Evolutionary conservation across 2,113 vertebrate genomes (phyloP).

Genomic region (Trachemys scripta): DNA sequence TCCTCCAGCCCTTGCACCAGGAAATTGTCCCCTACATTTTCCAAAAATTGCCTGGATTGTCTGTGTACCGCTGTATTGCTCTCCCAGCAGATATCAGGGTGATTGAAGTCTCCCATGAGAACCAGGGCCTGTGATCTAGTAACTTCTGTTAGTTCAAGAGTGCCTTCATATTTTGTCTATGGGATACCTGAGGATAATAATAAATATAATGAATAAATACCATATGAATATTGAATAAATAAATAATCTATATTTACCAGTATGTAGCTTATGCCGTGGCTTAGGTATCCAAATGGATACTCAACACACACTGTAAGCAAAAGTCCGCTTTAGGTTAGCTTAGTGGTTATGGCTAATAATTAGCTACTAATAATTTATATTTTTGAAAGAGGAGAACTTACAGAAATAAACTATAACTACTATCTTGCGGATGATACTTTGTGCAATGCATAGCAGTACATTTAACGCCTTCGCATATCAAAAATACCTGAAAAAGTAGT

Average conservation of each 20-base stretch:
- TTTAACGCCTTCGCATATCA: too few species aligned
- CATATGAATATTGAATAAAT: background rate
- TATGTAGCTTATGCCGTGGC: background rate
- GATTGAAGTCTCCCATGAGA: too few species aligned
- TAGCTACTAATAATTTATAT: background rate
- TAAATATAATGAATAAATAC: background rate
- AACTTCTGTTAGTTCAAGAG: background rate
- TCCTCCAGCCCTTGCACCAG: too few species aligned
- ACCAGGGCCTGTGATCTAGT: too few species aligned
- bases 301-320: background rate
- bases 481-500: too few species aligned
- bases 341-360: background rate
- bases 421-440: too few species aligned
- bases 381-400: background rate
- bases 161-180: background rate
- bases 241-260: background rate
- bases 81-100: too few species aligned
- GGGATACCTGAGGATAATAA: background rate
- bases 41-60: too few species aligned
- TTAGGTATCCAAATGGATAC: background rate
- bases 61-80: too few species aligned
- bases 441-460: too few species aligned
- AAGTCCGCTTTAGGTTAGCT: background rate
- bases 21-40: too few species aligned
- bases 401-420: too few species aligned